Conservation (phyloP, 2,113 vertebrate species). For the Chiloscyllium plagiosum region DNA sequence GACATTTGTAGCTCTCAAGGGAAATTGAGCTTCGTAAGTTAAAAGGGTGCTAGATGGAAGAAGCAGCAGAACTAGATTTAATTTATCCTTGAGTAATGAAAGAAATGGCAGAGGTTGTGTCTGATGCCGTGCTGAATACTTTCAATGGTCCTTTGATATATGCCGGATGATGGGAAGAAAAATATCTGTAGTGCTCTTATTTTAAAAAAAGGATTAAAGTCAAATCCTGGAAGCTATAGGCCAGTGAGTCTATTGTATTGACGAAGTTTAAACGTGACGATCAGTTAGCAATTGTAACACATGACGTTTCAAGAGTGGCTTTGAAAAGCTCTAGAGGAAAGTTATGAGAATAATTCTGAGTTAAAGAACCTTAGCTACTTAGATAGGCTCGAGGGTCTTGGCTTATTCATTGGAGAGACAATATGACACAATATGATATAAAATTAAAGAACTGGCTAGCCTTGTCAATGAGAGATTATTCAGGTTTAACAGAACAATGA, state of each 20-base stretch:
- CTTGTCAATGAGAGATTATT: neutral
- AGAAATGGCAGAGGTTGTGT: neutral
- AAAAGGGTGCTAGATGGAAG: neutral
- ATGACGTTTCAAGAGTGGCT: neutral
- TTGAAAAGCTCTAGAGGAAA: neutral
- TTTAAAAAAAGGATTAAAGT: conserved; percentile 15
- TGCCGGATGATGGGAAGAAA: neutral
- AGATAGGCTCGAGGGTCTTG: neutral
- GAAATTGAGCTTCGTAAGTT: neutral
- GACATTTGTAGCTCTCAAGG: neutral
- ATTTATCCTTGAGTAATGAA: neutral
- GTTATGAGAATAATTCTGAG: neutral
- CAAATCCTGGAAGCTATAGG: neutral
- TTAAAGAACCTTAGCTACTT: neutral
- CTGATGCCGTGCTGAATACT: neutral
- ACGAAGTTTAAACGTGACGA: neutral
- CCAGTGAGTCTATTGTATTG: neutral
- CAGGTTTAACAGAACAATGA: neutral
- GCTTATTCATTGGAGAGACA: neutral
- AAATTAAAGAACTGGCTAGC: neutral
- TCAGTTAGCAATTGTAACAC: neutral
- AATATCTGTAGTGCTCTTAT: neutral
- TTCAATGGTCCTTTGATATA: neutral
- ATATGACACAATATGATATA: neutral
- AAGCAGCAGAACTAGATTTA: neutral